Evolutionary conservation across 2,113 vertebrate genomes (phyloP).

Genomic region (Brachyhypopomus occidentalis): DNA sequence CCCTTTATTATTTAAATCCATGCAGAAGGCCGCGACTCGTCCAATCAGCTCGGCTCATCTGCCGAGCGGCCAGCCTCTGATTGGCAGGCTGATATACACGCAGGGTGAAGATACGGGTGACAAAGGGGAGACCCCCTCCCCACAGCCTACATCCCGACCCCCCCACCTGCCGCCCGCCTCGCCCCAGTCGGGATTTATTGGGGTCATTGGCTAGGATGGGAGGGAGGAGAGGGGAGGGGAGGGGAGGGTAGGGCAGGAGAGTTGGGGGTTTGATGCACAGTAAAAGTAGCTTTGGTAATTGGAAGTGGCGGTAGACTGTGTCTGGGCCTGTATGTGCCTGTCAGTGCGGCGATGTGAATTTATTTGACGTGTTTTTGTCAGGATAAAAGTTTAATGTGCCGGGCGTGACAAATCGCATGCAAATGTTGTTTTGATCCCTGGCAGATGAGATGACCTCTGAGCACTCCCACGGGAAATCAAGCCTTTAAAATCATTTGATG

Average conservation of each 20-base stretch:
- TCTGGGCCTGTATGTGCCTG: slow-evolving; percentile 83
- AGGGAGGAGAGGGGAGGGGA: slow-evolving; percentile 20
- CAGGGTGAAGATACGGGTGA: slow-evolving; percentile 74
- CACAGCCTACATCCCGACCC: too few relatives aligned
- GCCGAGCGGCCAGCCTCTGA: slow-evolving; percentile 73
- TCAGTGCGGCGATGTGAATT: slow-evolving; percentile 92
- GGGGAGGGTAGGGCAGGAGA: not conserved
- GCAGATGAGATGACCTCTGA: slow-evolving; percentile 92
- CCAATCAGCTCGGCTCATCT: slow-evolving; percentile 67
- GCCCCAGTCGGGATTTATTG: slow-evolving; percentile 78
- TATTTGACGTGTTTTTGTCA: slow-evolving; percentile 98
- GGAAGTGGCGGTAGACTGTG: slow-evolving; percentile 79
- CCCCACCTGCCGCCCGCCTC: too few relatives aligned
- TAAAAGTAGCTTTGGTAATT: slow-evolving; percentile 87
- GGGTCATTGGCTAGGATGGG: slow-evolving; percentile 75
- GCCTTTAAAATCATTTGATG: slow-evolving; percentile 86
- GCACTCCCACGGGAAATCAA: slow-evolving; percentile 88
- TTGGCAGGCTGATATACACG: slow-evolving; percentile 78
- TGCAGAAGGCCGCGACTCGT: slow-evolving; percentile 72
- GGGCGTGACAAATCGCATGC: slow-evolving; percentile 96
- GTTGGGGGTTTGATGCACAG: slow-evolving; percentile 74
- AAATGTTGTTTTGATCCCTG: slow-evolving; percentile 95
- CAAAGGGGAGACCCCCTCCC: slow-evolving; percentile 61
- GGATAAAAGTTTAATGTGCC: slow-evolving; percentile 95
- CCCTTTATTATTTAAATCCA: slow-evolving; percentile 85